Evolutionary conservation across 30 jellyfish, hydroid and myxozoan species (phyloP), one percentile per base, ranked within the genome.

Genomic region (Hydra vulgaris): DNA sequence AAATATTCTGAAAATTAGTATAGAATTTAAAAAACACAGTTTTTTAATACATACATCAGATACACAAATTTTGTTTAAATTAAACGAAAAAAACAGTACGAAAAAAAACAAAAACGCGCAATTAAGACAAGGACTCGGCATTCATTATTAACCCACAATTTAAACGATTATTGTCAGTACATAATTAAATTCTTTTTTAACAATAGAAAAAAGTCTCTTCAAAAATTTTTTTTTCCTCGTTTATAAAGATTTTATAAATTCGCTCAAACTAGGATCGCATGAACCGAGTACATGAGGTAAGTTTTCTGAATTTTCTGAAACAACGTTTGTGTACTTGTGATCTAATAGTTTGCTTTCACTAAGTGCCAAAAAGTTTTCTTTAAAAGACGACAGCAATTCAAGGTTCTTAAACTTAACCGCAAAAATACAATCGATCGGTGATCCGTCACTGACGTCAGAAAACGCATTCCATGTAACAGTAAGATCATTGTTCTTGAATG

Each of bases 381-480:
- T 40, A 71, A 90, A 90, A 25, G 79, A 81, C 1, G 77, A 21
- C 54, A 85, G 15, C 26, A 71, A 40, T 0, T 80, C 88, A 18
- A 71, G 89, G 18, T 87, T 27, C 73, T 70, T 84, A 81, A 90
- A 90, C 54, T 78, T 86, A 7, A 95, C 97, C 17, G 97, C 96
- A 21, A 90, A 55, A 53, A 90, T 23, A 56, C 83, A 73, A 70
- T 90, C 96, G 26, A 69, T 84, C 40, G 94, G 86, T 15, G n/a
- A 82, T 1, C 89, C 95, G 21, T 90, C 97, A 0, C 90, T 68
- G 66, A 79, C 53, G 55, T 90, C 97, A 0, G 91, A 90, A 55
- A 72, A n/a, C 19, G 95, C 80, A 67, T 83, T 82, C 97, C 97
- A 90, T 79, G 83, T 86, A 53, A 86, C 66, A n/a, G 95, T 84